A percentile compares a stretch with the other conserved stretches of the same genome.
phyloP scores from a whole-genome alignment of 2,888 invertebrate genomes.

The Lasioglossum leucozonium region DNA sequence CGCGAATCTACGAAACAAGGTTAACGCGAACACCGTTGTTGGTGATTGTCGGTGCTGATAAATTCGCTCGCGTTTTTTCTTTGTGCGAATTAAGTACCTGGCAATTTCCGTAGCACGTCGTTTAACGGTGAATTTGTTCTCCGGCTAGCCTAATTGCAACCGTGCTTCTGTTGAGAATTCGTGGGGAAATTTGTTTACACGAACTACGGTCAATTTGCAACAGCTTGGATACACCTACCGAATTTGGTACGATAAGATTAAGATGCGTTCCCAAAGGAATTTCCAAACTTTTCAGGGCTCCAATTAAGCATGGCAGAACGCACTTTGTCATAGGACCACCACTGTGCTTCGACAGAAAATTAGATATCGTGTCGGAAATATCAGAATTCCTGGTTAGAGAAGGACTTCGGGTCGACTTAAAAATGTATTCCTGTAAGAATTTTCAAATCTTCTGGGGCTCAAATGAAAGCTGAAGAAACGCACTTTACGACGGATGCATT shows the following conservation, averaged over 20 bases:
- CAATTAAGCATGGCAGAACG: not conserved
- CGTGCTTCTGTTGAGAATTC: too few species aligned
- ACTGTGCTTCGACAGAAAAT: not conserved
- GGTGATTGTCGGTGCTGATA: not conserved
- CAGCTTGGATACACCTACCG: not conserved
- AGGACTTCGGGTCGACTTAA: not conserved
- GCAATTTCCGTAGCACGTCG: not conserved
- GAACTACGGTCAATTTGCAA: not conserved
- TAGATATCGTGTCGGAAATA: not conserved
- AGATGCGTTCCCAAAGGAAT: not conserved
- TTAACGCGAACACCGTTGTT: not conserved
- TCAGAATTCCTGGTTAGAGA: not conserved
- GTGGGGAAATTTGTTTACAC: too few species aligned
- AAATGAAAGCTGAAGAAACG: not conserved
- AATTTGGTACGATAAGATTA: not conserved
- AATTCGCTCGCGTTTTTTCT: not conserved
- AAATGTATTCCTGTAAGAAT: not conserved
- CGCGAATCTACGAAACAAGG: not conserved
- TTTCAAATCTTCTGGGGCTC: not conserved
- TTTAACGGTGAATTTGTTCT: not conserved
- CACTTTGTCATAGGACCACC: not conserved
- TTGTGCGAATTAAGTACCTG: not conserved
- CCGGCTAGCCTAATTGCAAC: too few species aligned
- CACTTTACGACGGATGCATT: not conserved
- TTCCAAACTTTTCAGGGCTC: not conserved